Evolutionary conservation across 1,140 invertebrate species (phyloP).

Genomic region (Melanaphis sacchari): DNA sequence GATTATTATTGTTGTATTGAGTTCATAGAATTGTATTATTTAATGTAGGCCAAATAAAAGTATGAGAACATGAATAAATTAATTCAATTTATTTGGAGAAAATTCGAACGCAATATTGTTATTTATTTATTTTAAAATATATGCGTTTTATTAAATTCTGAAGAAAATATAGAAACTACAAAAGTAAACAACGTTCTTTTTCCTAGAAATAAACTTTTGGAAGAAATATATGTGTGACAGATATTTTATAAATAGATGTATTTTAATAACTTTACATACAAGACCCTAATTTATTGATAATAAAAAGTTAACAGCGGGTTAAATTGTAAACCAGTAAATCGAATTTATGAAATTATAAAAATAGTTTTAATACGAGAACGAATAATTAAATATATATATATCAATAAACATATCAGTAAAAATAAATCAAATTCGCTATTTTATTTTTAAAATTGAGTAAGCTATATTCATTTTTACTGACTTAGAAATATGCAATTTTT

Average conservation of each 20-base stretch:
- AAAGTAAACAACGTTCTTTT: background rate
- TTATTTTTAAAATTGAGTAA: background rate
- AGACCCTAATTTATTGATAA: background rate
- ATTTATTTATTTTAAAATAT: background rate
- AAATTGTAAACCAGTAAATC: background rate
- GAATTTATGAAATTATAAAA: background rate
- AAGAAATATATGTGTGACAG: background rate
- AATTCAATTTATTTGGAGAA: background rate
- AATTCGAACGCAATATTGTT: background rate
- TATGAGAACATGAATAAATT: background rate
- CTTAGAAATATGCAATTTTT: background rate
- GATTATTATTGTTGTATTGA: background rate
- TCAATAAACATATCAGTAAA: background rate
- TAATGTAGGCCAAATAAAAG: background rate
- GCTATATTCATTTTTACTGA: too few species aligned
- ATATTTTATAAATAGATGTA: background rate
- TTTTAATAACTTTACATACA: background rate
- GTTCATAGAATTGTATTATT: background rate
- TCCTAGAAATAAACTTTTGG: background rate
- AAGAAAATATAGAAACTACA: background rate
- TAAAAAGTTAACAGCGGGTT: background rate
- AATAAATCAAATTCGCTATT: background rate
- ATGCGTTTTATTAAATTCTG: background rate
- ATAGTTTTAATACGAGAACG: background rate
- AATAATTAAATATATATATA: background rate